phyloP scores from a whole-genome alignment of 2,888 invertebrate species.

The Prosapia bicincta region DNA sequence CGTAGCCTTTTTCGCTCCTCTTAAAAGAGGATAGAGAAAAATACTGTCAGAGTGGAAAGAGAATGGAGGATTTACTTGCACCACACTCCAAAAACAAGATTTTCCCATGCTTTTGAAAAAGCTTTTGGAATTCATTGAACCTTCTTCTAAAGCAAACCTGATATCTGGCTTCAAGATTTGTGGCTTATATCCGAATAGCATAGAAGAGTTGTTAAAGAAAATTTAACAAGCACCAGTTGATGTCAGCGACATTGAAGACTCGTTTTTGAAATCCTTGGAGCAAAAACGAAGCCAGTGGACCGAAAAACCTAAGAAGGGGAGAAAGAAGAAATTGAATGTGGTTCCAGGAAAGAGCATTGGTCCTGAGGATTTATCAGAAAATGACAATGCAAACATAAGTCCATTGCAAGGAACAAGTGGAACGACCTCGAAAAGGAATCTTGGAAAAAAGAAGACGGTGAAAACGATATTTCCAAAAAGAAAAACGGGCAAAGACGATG shows the following conservation, averaged over 20 bases:
- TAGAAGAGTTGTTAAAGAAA: background rate
- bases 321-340: background rate
- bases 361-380: background rate
- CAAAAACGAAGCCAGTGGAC: background rate
- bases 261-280: background rate
- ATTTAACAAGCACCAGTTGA: background rate
- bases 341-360: background rate
- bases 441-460: background rate
- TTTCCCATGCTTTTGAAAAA: constrained; percentile 25
- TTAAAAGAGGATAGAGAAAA: constrained; percentile 29
- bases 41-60: constrained; percentile 29
- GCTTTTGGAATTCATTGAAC: background rate
- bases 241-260: background rate
- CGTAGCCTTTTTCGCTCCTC: constrained; percentile 34
- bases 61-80: background rate
- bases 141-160: background rate
- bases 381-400: background rate
- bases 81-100: constrained; percentile 5
- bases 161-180: constrained; percentile 35
- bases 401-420: background rate
- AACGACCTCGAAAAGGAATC: background rate
- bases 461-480: background rate
- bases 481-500: background rate
- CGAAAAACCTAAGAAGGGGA: background rate
- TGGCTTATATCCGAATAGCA: constrained; percentile 37